Percentiles rank a stretch among this genome's conserved stretches.
These are phyloP conservation scores for Noctuana brunneofusca DNA, from an alignment of 2,888 invertebrate genomes.

Conservation along the genomic window DNA sequence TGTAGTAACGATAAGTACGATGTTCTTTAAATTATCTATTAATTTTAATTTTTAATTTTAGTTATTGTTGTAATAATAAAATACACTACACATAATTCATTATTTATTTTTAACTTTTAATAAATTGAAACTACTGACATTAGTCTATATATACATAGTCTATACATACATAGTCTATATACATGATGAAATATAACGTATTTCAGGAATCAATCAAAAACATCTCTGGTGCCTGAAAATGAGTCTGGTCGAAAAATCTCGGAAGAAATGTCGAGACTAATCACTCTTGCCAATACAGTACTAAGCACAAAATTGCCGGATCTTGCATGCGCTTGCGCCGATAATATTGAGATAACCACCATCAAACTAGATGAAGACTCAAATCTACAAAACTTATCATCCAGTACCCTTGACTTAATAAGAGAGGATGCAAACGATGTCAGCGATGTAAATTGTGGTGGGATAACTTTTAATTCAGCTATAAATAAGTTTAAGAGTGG, in stretches of 20 bases:
- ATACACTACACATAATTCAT: no score
- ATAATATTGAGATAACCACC: constrained; percentile 38
- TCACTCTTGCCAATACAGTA: constrained; percentile 78
- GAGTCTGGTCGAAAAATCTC: constrained; percentile 64
- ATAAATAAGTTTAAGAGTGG: constrained; percentile 49
- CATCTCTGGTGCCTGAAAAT: constrained; percentile 61
- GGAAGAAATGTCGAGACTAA: constrained; percentile 74
- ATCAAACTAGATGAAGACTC: constrained; percentile 40
- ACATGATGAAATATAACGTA: no score
- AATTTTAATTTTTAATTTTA: no score
- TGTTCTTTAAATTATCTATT: not conserved
- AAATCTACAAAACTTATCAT: constrained; percentile 46
- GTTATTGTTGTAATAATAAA: no score
- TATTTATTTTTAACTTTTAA: no score
- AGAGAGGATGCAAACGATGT: constrained; percentile 54
- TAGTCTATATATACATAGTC: not conserved
- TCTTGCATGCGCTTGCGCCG: constrained; percentile 61
- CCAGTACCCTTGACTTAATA: constrained; percentile 49
- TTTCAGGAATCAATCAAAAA: constrained; percentile 70
- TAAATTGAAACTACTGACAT: no score
- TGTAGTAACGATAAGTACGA: not conserved
- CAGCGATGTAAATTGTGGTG: constrained; percentile 51
- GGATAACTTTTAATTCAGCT: constrained; percentile 48
- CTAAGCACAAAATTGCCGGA: constrained; percentile 74
- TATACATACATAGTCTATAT: not conserved